Evolutionary conservation across 2,888 invertebrate species (phyloP), one percentile per base, ranked within the genome.

Genomic region (Nymphalis urticae): DNA sequence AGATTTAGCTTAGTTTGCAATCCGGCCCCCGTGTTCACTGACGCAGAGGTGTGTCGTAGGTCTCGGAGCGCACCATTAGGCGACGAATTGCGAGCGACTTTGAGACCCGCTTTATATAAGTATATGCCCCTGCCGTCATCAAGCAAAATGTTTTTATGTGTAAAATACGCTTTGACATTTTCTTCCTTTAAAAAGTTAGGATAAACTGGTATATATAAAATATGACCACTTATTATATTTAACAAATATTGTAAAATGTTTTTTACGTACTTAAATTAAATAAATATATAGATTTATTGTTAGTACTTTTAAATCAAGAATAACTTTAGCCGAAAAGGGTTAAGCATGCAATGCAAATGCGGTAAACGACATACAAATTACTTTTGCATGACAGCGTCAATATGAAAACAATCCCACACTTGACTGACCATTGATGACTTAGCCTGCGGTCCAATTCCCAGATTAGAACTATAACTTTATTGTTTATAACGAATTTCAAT

Each of bases 391-490:
- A 60, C 59, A 51, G 68, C 59, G 63, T 58, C 63, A 24, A 64
- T 81, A 82, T 80, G 83, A 84, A 88, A 89, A 87, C 89, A 89
- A 89, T 90, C 83, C 82, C 87, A 86, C 86, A 90, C 80, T 85
- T 79, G 85, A 85, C 75, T 87, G 83, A 82, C 84, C 87, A 80
- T 83, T 87, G 86, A 86, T 89, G 84, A 87, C 86, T 85, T 85
- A 80, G 75, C 81, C 80, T 75, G 76, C 86, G 85, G 80, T 84
- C 82, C 84, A 82, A 80, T 85, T 83, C 81, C 82, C 81, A 82
- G 85, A 85, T 82, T 82, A 81, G 24, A 36, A 63, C 72, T 66
- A 66, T 62, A 66, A 63, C 64, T 68, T 72, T 70, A 56, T 68
- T 47, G 62, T 51, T 21, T 53, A 47, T 63, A 5, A 59, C 16